These are phyloP conservation scores for Helicolenus hilgendorfi DNA, from an alignment of 2,797 vertebrate genomes.

Conservation along the genomic window DNA sequence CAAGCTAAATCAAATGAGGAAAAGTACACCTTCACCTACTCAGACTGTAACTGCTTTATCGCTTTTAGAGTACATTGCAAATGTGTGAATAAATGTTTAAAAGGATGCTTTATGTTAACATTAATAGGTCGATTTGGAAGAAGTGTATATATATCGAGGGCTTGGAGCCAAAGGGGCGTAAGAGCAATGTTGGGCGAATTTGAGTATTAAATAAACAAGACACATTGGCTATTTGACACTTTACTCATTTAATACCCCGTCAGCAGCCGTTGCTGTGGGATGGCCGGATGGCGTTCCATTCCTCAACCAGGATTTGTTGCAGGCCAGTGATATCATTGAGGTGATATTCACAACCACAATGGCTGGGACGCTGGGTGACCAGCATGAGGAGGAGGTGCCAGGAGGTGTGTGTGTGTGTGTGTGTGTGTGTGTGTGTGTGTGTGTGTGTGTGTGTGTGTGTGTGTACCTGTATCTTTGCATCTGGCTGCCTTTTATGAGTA, in stretches of 20 bases:
- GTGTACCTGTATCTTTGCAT: constrained; percentile 60
- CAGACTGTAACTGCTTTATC: background rate
- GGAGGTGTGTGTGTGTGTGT: background rate
- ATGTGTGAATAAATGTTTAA: background rate
- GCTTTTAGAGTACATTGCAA: background rate
- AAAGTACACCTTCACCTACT: background rate
- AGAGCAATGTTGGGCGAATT: no score
- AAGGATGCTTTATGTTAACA: background rate
- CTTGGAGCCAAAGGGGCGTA: no score
- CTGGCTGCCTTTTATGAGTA: constrained; percentile 56
- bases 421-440: background rate
- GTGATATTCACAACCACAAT: no score
- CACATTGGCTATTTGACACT: no score
- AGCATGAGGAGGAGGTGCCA: no score
- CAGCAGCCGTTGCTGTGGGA: no score
- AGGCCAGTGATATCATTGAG: no score
- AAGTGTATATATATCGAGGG: background rate
- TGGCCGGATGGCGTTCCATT: no score
- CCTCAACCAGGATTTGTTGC: no score
- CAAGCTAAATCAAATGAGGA: background rate
- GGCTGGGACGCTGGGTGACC: no score
- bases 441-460: background rate
- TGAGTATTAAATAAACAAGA: no score
- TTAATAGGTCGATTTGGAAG: background rate
- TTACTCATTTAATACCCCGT: no score